Evolutionary conservation across 1,140 invertebrate species (phyloP), one percentile per base, ranked within the genome.

Genomic region (Planococcus citri): DNA sequence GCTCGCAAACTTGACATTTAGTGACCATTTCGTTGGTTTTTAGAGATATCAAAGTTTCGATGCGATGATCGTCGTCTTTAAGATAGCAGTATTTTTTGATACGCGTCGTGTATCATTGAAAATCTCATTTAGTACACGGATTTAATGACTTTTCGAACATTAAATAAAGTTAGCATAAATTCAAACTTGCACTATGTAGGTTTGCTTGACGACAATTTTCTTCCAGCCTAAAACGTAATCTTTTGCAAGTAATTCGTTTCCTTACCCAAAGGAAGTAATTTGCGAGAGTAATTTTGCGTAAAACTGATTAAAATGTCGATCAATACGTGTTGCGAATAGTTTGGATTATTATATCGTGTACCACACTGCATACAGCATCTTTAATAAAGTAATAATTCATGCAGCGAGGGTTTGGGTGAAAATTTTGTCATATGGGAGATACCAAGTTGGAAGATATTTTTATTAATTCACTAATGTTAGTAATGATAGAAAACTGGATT

Each of bases 201-300:
- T 27, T 25, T 9, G 22, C 60, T 22, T 22, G 22, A 64, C 21
- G 60, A 51, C 41, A 17, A 51, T 51, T 51, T 51, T 64, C 60
- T 64, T 64, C 60, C 9, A 64, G 60, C 60, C 60, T 27, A 64
- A 64, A 64, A 64, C 17, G 60, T 64, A 64, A 64, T 64, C 60
- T 64, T 51, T 64, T 64, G 60, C 60, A 25, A 25, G 60, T 64
- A 64, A 64, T 64, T 64, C 60, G 60, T 64, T 64, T 64, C 60
- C 60, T 64, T 25, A 64, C 10, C 60, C 25, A 64, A 64, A 64
- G 60, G 60, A 64, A 64, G 60, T 64, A 64, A 64, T 64, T 64
- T 64, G 25, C 60, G 25, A 27, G 60, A 64, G 60, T 64, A 64
- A 64, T 64, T 64, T 64, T 64, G 60, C 60, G 60, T 64, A 64